Evolutionary conservation across 2,888 invertebrate genomes (phyloP), one percentile per base, ranked within the genome.

Genomic region (Oasisia sp.): DNA sequence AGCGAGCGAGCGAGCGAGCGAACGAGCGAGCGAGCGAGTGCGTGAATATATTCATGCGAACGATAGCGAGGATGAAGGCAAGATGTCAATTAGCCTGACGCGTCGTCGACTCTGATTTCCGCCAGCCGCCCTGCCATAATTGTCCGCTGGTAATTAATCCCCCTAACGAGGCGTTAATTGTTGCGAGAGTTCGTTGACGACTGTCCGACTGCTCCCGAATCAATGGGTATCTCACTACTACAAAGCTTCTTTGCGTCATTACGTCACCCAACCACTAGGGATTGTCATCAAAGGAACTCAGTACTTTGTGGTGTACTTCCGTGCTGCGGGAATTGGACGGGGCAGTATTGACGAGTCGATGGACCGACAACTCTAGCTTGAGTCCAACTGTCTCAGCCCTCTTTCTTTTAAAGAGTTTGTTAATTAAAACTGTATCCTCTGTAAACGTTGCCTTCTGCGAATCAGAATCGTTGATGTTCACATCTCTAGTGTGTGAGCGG

Each of bases 91-190:
- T 74, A 74, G 27, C 74, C 58, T 19, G 74, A 7, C 14, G 74
- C 74, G n/a, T 74, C 74, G 27, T 19, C 27, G 27, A 7, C 58
- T 27, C 74, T 74, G 74, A 74, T 74, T 74, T 74, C 14, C 7
- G 74, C 7, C n/a, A 7, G 74, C n/a, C 74, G 74, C 74, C 27
- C 7, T n/a, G 74, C 74, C n/a, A 19, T n/a, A 50, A 74, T 74
- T 74, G 74, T 74, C 74, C 27, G 27, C 27, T 7, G 5, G 19
- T 74, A 74, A 74, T 74, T 74, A 74, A 74, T 74, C 74, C 74
- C 27, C 27, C 74, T 74, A 74, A 74, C 74, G 74, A 74, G 74
- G 74, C 74, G 74, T 74, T 74, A 74, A 74, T 74, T 74, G 74
- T 7, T 7, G 74, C 74, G 3, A 74, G 74, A 74, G 74, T 7